Conservation (phyloP, 2,888 invertebrate genomes). For the Thymelicus acteon region DNA sequence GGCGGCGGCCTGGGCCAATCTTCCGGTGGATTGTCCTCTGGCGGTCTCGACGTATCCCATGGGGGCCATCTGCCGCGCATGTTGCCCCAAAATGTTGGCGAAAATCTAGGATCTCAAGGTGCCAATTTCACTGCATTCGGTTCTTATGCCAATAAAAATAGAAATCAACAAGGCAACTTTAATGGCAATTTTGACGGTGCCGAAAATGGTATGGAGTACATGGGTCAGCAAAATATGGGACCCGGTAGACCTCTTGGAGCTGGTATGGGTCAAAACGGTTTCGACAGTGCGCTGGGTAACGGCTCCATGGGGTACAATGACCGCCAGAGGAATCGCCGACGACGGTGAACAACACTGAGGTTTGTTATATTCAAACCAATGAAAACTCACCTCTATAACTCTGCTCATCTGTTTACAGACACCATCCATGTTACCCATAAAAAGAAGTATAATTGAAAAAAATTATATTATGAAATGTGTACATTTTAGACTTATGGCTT, state of each 20-base stretch:
- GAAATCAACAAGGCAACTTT: slow-evolving; percentile 53
- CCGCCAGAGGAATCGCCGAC: slow-evolving; percentile 81
- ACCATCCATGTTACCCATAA: slow-evolving; percentile 28
- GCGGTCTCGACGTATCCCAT: slow-evolving; percentile 77
- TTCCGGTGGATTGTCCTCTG: slow-evolving; percentile 63
- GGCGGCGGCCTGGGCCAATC: slow-evolving; percentile 62
- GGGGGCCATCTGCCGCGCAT: slow-evolving; percentile 78
- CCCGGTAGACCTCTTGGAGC: slow-evolving; percentile 66
- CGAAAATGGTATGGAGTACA: slow-evolving; percentile 60
- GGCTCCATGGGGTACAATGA: slow-evolving; percentile 81
- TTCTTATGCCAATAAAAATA: slow-evolving; percentile 70
- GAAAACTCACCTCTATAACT: slow-evolving; percentile 71
- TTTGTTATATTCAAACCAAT: slow-evolving; percentile 82
- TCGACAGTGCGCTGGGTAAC: slow-evolving; percentile 68
- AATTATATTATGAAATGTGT: slow-evolving; percentile 1
- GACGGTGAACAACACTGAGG: slow-evolving; percentile 79
- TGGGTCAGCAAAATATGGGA: slow-evolving; percentile 67
- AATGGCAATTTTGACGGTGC: slow-evolving; percentile 55
- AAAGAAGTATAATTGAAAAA: background rate
- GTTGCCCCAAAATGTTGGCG: slow-evolving; percentile 67
- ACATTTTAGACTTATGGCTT: slow-evolving; percentile 19
- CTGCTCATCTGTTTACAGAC: slow-evolving; percentile 34
- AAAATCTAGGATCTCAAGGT: slow-evolving; percentile 64
- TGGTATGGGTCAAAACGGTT: slow-evolving; percentile 59
- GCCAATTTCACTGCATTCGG: slow-evolving; percentile 80